Percentiles rank a stretch among this genome's conserved stretches.
Evolutionary conservation across 1,140 invertebrate genomes (phyloP).

Genomic region (Magallana ariakensis): DNA sequence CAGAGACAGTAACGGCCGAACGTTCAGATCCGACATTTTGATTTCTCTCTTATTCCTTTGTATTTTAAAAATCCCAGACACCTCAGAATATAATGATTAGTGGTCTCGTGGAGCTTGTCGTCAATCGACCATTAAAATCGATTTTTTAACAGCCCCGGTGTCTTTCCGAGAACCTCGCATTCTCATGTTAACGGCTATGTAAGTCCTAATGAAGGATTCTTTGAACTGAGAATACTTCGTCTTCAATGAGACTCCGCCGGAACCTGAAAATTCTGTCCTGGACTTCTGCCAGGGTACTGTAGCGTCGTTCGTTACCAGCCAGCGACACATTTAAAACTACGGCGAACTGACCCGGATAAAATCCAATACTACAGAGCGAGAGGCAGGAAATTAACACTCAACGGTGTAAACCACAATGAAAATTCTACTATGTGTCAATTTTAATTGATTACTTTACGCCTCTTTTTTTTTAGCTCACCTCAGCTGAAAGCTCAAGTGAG

Average conservation of each 20-base stretch:
- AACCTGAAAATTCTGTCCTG: not conserved
- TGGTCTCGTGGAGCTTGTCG: not conserved
- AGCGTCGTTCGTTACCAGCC: conserved; percentile 25
- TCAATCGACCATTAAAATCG: not conserved
- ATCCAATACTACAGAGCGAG: too few relatives aligned
- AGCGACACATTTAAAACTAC: too few relatives aligned
- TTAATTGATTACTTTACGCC: too few relatives aligned
- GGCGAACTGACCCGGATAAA: too few relatives aligned
- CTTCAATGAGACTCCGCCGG: not conserved
- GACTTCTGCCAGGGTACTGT: not conserved
- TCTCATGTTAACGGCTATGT: not conserved
- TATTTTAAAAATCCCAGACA: conserved; percentile 13
- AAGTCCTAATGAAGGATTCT: not conserved
- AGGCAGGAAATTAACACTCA: too few relatives aligned
- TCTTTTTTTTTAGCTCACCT: too few relatives aligned
- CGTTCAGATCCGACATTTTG: conserved; percentile 50
- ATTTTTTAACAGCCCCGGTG: not conserved
- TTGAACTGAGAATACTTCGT: not conserved
- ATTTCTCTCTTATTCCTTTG: not conserved
- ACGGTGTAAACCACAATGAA: too few relatives aligned
- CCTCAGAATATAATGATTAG: not conserved
- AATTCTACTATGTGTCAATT: too few relatives aligned
- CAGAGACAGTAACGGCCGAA: conserved; percentile 65
- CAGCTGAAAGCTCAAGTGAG: too few relatives aligned
- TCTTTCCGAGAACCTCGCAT: not conserved